Percentiles rank a stretch among this genome's conserved stretches.
Evolutionary conservation across 2,797 vertebrate species (phyloP).

Genomic region (Vireo griseus): DNA sequence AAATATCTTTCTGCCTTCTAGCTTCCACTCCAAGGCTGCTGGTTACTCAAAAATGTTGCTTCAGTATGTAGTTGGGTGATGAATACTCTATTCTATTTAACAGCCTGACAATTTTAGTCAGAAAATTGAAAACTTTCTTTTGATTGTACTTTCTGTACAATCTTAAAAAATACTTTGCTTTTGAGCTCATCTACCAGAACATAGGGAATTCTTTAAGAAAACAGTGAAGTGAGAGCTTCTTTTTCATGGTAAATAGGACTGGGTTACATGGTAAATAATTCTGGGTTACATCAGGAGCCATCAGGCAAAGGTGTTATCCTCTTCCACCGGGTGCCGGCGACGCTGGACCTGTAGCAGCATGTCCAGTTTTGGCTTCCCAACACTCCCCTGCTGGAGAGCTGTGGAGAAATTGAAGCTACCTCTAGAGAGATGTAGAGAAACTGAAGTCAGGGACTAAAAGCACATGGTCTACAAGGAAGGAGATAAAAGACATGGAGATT

Average conservation of each 20-base stretch:
- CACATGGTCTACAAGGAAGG: not conserved
- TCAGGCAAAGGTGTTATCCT: accelerated
- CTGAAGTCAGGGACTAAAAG: not conserved
- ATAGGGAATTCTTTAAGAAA: not conserved
- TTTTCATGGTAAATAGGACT: not conserved
- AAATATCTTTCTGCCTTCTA: not conserved
- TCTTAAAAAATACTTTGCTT: not conserved
- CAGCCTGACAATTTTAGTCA: not conserved
- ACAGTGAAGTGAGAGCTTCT: not conserved
- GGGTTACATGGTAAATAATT: not conserved
- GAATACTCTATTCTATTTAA: not conserved
- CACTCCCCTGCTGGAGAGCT: not conserved
- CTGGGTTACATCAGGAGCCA: not conserved
- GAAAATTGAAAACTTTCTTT: not conserved
- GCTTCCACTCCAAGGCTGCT: not conserved
- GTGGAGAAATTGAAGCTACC: not conserved
- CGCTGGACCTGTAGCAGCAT: not conserved
- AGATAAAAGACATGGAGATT: not conserved
- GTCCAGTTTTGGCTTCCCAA: not conserved
- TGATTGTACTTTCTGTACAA: not conserved
- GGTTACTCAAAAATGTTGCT: not conserved
- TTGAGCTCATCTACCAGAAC: not conserved
- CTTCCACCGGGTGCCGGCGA: not conserved
- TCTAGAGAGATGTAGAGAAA: not conserved
- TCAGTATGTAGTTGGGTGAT: not conserved